Evolutionary conservation across 2,113 vertebrate genomes (phyloP).

Genomic region (Tichodroma muraria): DNA sequence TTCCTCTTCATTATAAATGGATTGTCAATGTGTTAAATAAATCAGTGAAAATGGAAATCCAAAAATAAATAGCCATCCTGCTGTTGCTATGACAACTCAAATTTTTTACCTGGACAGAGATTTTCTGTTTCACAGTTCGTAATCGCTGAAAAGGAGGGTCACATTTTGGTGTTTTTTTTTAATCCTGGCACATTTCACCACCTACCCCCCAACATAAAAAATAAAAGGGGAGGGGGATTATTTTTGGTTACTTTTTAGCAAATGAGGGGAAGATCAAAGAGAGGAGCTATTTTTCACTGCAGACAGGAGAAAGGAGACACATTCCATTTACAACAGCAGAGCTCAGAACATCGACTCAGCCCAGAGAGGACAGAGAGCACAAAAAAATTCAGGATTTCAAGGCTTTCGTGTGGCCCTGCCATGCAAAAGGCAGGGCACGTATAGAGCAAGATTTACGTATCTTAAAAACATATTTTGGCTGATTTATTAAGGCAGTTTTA

Average conservation of each 20-base stretch:
- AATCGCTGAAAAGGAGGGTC: slow-evolving; percentile 11
- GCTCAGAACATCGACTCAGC: background rate
- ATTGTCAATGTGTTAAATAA: slow-evolving; percentile 67
- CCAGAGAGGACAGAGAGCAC: background rate
- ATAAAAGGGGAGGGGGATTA: background rate
- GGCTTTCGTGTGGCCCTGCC: background rate
- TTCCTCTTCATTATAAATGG: slow-evolving; percentile 56
- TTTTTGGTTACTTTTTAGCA: slow-evolving; percentile 34
- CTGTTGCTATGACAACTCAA: slow-evolving; percentile 66
- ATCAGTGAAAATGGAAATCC: slow-evolving; percentile 60
- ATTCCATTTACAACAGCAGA: background rate
- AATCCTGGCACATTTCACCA: background rate
- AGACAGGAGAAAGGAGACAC: background rate
- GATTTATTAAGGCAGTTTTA: background rate
- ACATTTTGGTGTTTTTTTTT: background rate
- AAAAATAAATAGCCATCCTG: slow-evolving; percentile 57
- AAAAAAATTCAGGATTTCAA: background rate
- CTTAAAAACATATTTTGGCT: background rate
- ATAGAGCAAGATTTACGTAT: background rate
- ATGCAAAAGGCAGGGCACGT: background rate
- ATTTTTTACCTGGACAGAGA: slow-evolving; percentile 67
- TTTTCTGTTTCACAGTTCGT: slow-evolving; percentile 53
- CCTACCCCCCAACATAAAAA: background rate
- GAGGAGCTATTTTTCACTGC: slow-evolving; percentile 17
- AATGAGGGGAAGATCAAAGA: slow-evolving; percentile 23